Percentiles rank a stretch among this genome's conserved stretches.
phyloP scores from a whole-genome alignment of 2,797 vertebrate genomes.

The Petrocephalus schoutedeni region DNA sequence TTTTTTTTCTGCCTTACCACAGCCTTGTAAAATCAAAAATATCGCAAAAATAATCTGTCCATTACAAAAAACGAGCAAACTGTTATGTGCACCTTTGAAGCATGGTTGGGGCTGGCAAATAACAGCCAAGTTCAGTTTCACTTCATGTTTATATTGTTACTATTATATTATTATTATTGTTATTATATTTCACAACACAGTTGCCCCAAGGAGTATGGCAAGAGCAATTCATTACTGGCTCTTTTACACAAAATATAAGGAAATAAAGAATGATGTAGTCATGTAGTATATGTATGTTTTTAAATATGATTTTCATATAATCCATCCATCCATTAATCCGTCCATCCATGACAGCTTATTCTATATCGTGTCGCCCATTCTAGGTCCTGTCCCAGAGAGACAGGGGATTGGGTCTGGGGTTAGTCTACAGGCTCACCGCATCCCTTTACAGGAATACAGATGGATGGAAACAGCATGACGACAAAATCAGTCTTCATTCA shows the following conservation, averaged over 20 bases:
- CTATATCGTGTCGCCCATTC: neutral
- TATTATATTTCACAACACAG: neutral
- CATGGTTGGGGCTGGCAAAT: neutral
- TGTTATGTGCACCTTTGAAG: neutral
- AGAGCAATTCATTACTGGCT: neutral
- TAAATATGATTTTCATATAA: neutral
- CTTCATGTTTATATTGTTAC: neutral
- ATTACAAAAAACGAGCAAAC: neutral
- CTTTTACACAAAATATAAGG: neutral
- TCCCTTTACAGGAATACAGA: neutral
- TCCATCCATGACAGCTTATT: neutral
- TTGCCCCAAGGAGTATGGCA: neutral
- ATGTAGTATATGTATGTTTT: neutral
- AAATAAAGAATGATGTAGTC: neutral
- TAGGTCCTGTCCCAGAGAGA: neutral
- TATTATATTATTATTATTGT: too few relatives aligned
- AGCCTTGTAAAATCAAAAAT: neutral
- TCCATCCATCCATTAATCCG: neutral
- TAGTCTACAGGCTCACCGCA: neutral
- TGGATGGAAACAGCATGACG: neutral
- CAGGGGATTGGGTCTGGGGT: neutral
- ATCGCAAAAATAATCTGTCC: neutral
- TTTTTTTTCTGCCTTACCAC: neutral
- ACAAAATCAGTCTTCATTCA: neutral
- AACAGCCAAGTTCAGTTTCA: neutral